phyloP scores from a whole-genome alignment of 2,113 vertebrate genomes.

The Tenebrosternarchus preto region DNA sequence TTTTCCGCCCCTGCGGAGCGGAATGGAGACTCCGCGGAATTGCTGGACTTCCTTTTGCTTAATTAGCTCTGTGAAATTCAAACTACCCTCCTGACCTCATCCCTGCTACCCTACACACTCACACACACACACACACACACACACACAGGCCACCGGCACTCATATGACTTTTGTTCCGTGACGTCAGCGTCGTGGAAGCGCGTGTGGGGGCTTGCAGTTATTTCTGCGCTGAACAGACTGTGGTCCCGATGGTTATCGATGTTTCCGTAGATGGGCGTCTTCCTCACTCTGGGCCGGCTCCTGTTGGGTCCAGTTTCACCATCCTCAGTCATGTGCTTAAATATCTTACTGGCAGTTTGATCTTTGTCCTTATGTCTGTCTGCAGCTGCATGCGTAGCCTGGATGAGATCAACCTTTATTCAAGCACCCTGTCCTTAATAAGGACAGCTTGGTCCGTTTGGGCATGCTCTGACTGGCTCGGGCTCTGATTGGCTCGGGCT shows the following conservation, averaged over 20 bases:
- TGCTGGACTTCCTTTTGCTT: conserved; percentile 48
- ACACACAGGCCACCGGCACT: conserved; percentile 21
- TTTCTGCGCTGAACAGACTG: conserved; percentile 37
- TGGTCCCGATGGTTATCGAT: conserved; percentile 1
- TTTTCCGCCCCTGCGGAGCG: conserved; percentile 30
- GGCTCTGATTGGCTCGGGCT: background rate
- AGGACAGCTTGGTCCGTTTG: background rate
- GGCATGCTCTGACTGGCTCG: background rate
- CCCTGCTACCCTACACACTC: conserved; percentile 36
- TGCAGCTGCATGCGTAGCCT: background rate
- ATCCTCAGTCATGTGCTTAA: background rate
- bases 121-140: conserved; percentile 32
- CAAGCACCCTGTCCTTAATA: background rate
- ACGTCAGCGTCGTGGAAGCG: conserved; percentile 33
- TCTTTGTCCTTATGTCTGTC: background rate
- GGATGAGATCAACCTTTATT: too few species aligned
- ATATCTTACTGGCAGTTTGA: background rate
- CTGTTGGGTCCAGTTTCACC: background rate
- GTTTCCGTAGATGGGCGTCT: background rate
- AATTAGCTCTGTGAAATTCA: conserved; percentile 56
- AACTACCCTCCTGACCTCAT: conserved; percentile 43
- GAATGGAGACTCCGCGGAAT: conserved; percentile 41
- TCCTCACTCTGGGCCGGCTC: background rate
- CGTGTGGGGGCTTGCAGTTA: conserved; percentile 35
- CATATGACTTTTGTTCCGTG: conserved; percentile 49